Evolutionary conservation across 2,797 vertebrate species (phyloP), one percentile per base, ranked within the genome.

Genomic region (Lepidocolaptes lacrymiger): DNA sequence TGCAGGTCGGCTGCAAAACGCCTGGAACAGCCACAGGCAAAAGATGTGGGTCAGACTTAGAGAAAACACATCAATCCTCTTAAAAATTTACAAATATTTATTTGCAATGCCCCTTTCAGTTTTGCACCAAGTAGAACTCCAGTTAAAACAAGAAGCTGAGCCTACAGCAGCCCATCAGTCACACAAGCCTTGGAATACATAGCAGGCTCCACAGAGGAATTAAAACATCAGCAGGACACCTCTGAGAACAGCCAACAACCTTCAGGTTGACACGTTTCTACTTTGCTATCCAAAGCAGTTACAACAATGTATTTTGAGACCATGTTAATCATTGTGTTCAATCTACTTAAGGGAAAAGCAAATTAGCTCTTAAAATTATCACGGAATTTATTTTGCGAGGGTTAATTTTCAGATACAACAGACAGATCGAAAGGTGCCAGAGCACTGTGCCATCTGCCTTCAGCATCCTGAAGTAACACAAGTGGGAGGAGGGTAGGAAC

Each of bases 401-500:
- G 85, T 89, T 92, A 78, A 73, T 81, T 89, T 87, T 85, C 63
- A 82, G 34, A 71, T 59, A 82, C 54, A 84, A 63, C 27, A 88
- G 77, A 34, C 69, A 84, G 75, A 51, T 37, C 62, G 46, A 66
- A 84, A 62, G 80, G 66, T 84, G 81, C 89, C 86, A 71, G 76
- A 95, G 92, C 89, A 51, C 51, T 36, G 76, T n/a, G 78, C 93
- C 89, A 96, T 92, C 92, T 95, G 88, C 89, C 82, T 89, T 76
- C 34, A 92, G 68, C 69, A 93, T 89, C 83, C 83, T 89, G 89
- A 96, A 95, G 59, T 79, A 89, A 94, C 89, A 91, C 78, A 56
- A 96, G 94, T 95, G 87, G 95, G 95, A 93, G 97, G 97, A 96
- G 92, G 93, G 93, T 77, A 88, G 75, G 95, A 93, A 90, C 87